Percentiles rank a stretch among this genome's conserved stretches.
Conservation (phyloP, 2,113 vertebrate genomes). For the Amia ocellicauda region DNA sequence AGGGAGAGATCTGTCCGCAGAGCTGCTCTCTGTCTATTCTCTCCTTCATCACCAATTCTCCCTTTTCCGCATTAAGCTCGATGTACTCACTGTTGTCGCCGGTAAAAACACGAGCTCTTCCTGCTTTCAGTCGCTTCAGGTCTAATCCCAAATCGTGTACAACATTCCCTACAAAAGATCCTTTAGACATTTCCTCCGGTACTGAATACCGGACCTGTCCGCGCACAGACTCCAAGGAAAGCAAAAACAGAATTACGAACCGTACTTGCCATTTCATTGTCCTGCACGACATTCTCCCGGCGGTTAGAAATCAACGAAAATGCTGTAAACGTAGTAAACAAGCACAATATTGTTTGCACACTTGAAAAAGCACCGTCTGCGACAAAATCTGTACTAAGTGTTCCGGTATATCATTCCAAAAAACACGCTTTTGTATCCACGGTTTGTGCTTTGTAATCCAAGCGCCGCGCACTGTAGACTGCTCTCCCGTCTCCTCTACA, state of each 20-base stretch:
- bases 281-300: conserved; percentile 19
- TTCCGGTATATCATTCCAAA: too few species aligned
- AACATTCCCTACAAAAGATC: conserved; percentile 70
- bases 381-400: too few species aligned
- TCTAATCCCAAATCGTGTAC: conserved; percentile 67
- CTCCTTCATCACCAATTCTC: conserved; percentile 67
- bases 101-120: conserved; percentile 64
- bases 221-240: conserved; percentile 34
- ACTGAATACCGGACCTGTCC: conserved; percentile 68
- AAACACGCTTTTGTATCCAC: too few species aligned
- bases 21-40: conserved; percentile 27
- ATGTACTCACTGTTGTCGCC: conserved; percentile 66
- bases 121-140: conserved; percentile 58
- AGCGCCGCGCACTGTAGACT: neutral
- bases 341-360: too few species aligned
- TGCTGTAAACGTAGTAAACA: too few species aligned
- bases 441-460: neutral
- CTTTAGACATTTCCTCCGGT: conserved; percentile 66
- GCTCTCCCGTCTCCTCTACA: neutral
- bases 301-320: too few species aligned
- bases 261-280: conserved; percentile 51
- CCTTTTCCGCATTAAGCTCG: conserved; percentile 62
- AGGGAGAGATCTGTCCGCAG: conserved; percentile 44
- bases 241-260: conserved; percentile 50
- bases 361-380: neutral